Evolutionary conservation across 1,140 invertebrate species (phyloP).

Genomic region (Apolygus lucorum): DNA sequence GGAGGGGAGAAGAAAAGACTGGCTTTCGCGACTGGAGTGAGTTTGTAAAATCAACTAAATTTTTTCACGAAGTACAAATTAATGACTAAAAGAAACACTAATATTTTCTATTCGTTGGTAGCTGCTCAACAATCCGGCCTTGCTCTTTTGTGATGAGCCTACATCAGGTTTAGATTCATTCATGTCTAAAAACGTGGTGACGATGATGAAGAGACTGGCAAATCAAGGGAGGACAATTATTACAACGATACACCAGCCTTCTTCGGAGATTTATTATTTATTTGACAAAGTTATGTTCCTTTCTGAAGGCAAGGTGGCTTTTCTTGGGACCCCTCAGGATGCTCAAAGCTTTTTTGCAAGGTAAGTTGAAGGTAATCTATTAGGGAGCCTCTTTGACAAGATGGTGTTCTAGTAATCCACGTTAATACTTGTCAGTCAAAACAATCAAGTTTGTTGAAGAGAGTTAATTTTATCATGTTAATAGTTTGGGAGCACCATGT

Average conservation of each 20-base stretch:
- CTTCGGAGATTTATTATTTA: constrained; percentile 83
- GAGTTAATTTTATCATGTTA: too few relatives aligned
- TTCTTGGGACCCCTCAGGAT: constrained; percentile 69
- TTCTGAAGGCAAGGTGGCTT: constrained; percentile 86
- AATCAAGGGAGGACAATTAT: constrained; percentile 82
- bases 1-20: constrained; percentile 20
- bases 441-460: too few relatives aligned
- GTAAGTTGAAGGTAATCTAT: too few relatives aligned
- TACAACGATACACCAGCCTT: constrained; percentile 93
- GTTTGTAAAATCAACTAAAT: neutral
- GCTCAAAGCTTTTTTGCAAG: constrained; percentile 73
- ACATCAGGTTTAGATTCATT: constrained; percentile 82
- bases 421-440: too few relatives aligned
- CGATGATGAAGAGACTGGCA: constrained; percentile 69
- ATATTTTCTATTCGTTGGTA: constrained; percentile 31
- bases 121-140: constrained; percentile 80
- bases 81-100: neutral
- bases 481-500: constrained; percentile 62
- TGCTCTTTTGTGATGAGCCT: constrained; percentile 96
- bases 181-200: constrained; percentile 81
- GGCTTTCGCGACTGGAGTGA: constrained; percentile 16
- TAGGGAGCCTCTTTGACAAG: too few relatives aligned
- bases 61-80: neutral
- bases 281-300: constrained; percentile 86
- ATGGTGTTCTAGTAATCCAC: too few relatives aligned